Evolutionary conservation across 2,797 vertebrate genomes (phyloP).

Genomic region (Halcyon chelicuti): DNA sequence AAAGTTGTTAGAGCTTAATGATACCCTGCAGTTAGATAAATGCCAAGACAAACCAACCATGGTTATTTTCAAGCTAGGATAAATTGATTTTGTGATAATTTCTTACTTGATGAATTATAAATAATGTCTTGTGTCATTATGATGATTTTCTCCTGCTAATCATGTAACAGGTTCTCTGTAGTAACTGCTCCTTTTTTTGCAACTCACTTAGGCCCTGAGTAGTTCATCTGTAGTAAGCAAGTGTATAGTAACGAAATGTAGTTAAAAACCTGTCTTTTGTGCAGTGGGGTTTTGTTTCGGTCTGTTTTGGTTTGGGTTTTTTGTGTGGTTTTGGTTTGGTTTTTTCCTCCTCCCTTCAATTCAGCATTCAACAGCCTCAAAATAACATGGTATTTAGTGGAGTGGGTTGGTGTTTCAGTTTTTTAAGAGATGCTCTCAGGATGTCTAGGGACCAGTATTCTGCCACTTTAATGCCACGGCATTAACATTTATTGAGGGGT

Average conservation of each 20-base stretch:
- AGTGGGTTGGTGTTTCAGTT: background rate
- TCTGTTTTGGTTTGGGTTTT: background rate
- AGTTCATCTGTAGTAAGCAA: background rate
- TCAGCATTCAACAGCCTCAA: background rate
- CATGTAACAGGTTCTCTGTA: background rate
- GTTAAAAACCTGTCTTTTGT: background rate
- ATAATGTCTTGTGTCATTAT: conserved; percentile 9
- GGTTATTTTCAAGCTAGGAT: conserved; percentile 38
- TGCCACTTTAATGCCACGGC: background rate
- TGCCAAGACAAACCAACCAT: conserved; percentile 26
- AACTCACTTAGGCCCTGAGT: background rate
- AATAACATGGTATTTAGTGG: background rate
- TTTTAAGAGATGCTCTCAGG: background rate
- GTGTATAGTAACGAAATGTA: background rate
- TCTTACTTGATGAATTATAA: conserved; percentile 54
- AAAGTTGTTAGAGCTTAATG: conserved; percentile 61
- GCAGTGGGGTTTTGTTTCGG: background rate
- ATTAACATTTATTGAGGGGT: background rate
- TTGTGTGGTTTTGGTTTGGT: background rate
- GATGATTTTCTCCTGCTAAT: background rate
- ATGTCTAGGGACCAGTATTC: background rate
- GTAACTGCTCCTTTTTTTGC: background rate
- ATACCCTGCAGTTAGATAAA: conserved; percentile 58
- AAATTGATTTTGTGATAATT: conserved; percentile 50
- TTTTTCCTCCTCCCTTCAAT: background rate